Percentiles rank a stretch among this genome's conserved stretches.
These are phyloP conservation scores for Paratrypauchen microcephalus DNA, from an alignment of 2,797 vertebrate genomes.

Conservation along the genomic window DNA sequence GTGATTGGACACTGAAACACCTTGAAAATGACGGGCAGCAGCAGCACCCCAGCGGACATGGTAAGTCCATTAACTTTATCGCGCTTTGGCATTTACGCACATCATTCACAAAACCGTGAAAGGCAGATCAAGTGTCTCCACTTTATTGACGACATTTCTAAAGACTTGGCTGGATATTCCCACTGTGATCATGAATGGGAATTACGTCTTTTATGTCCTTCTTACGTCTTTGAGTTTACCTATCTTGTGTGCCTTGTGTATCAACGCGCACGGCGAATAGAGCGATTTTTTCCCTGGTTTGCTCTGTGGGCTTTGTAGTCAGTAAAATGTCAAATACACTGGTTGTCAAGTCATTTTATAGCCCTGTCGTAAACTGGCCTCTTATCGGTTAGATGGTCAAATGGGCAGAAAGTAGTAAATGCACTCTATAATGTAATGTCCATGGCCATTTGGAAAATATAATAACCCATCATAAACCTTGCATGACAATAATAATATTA, in stretches of 20 bases:
- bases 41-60: conserved; percentile 77
- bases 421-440: conserved; percentile 3
- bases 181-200: not conserved
- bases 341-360: not conserved
- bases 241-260: not conserved
- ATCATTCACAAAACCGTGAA: conserved; percentile 2
- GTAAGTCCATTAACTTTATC: conserved; percentile 58
- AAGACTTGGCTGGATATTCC: not conserved
- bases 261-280: not conserved
- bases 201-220: not conserved
- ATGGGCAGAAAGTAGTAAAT: not conserved
- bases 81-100: conserved; percentile 8
- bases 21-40: conserved; percentile 76
- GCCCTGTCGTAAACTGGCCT: conserved; percentile 1
- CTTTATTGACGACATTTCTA: not conserved
- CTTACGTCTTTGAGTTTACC: not conserved
- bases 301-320: not conserved
- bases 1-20: conserved; percentile 41
- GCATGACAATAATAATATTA: not conserved
- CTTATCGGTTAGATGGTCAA: not conserved
- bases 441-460: not conserved
- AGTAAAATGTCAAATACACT: not conserved
- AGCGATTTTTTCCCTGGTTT: not conserved
- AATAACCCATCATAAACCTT: not conserved
- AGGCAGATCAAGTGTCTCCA: conserved; percentile 2